Conservation (phyloP, 2,113 vertebrate genomes). For the Thermophis baileyi region DNA sequence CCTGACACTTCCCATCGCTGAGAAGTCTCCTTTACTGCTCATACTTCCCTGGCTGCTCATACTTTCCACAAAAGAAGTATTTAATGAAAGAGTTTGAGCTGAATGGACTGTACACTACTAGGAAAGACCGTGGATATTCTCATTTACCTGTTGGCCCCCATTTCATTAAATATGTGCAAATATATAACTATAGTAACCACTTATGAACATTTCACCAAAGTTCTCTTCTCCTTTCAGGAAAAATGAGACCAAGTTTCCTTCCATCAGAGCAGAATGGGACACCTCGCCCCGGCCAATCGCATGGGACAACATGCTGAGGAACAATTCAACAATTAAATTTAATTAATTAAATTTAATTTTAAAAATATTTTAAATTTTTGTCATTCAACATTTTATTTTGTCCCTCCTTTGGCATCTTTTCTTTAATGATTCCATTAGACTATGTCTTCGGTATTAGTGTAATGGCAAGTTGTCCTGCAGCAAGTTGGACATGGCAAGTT, state of each 20-base stretch:
- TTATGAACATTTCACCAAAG: background rate
- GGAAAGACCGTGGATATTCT: background rate
- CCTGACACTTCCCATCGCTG: background rate
- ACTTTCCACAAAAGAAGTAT: background rate
- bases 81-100: background rate
- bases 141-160: background rate
- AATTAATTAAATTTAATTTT: background rate
- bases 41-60: background rate
- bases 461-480: background rate
- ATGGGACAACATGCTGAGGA: too few relatives aligned
- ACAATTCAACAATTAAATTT: background rate
- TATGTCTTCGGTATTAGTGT: background rate
- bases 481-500: too few relatives aligned
- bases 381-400: background rate
- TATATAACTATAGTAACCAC: background rate
- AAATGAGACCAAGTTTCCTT: background rate
- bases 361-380: background rate
- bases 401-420: background rate
- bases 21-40: too few relatives aligned
- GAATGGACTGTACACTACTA: background rate
- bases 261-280: background rate
- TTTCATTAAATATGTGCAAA: background rate
- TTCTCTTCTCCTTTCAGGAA: background rate
- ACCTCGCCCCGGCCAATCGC: background rate
- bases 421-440: background rate